Conservation (phyloP, 92 coral and sea anemone genomes). For the Palythoa grandiflora region DNA sequence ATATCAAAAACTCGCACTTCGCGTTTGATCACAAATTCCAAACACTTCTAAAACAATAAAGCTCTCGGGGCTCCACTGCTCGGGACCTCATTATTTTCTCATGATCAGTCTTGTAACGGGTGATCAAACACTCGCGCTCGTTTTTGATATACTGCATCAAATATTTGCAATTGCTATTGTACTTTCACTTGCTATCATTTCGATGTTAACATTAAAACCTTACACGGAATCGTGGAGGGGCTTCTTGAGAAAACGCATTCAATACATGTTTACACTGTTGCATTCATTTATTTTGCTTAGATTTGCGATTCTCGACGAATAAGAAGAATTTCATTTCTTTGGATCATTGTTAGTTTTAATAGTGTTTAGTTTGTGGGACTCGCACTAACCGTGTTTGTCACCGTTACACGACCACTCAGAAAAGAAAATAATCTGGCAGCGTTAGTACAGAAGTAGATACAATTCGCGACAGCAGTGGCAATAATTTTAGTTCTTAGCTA, state of each 20-base stretch:
- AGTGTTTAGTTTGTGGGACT: constrained; percentile 1
- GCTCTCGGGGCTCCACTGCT: too few species aligned
- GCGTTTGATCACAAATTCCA: too few species aligned
- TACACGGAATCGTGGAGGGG: constrained; percentile 22
- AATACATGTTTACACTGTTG: constrained; percentile 61
- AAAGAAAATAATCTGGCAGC: not conserved
- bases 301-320: constrained; percentile 51
- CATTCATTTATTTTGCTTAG: constrained; percentile 60
- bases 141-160: constrained; percentile 28
- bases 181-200: constrained; percentile 42
- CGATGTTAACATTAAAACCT: constrained; percentile 54
- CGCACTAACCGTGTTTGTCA: not conserved
- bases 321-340: constrained; percentile 7
- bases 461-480: not conserved
- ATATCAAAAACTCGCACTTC: too few species aligned
- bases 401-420: not conserved
- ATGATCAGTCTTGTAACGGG: too few species aligned
- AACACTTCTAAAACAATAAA: too few species aligned
- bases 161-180: constrained; percentile 59
- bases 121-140: too few species aligned
- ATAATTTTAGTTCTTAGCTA: not conserved
- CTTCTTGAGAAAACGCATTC: constrained; percentile 55
- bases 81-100: too few species aligned
- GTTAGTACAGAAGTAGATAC: not conserved
- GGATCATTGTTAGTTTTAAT: constrained; percentile 55